Conservation (phyloP, 2,113 vertebrate species). For the Eublepharis macularius region DNA sequence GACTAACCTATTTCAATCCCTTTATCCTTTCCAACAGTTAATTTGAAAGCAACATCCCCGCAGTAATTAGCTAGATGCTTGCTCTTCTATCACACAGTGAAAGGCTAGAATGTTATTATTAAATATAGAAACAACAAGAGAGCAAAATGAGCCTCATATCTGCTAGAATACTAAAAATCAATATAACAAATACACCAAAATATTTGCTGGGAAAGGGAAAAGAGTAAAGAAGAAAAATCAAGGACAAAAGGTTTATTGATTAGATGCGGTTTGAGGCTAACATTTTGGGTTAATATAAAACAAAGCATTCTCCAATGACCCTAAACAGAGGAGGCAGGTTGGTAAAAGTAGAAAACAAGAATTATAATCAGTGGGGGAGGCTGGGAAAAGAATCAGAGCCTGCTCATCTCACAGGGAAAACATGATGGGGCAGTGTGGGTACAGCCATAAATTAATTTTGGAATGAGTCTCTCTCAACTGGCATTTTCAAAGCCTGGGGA, state of each 20-base stretch:
- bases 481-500: slow-evolving; percentile 27
- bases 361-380: not conserved
- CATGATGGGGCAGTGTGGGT: not conserved
- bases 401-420: not conserved
- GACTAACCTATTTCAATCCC: not conserved
- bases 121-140: not conserved
- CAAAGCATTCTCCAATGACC: not conserved
- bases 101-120: not conserved
- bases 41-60: not conserved
- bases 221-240: not conserved
- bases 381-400: not conserved
- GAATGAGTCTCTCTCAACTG: not conserved
- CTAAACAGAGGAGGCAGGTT: not conserved
- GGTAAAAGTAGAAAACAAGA: not conserved
- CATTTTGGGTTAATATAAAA: not conserved
- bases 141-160: not conserved
- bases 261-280: not conserved
- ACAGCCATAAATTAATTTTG: not conserved
- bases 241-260: not conserved
- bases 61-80: not conserved
- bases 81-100: not conserved
- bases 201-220: no score
- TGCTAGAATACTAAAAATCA: not conserved
- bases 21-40: not conserved
- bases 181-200: not conserved